Percentiles rank a stretch among this genome's conserved stretches.
Conservation (phyloP, 2,113 vertebrate species). For the Tetrax tetrax region DNA sequence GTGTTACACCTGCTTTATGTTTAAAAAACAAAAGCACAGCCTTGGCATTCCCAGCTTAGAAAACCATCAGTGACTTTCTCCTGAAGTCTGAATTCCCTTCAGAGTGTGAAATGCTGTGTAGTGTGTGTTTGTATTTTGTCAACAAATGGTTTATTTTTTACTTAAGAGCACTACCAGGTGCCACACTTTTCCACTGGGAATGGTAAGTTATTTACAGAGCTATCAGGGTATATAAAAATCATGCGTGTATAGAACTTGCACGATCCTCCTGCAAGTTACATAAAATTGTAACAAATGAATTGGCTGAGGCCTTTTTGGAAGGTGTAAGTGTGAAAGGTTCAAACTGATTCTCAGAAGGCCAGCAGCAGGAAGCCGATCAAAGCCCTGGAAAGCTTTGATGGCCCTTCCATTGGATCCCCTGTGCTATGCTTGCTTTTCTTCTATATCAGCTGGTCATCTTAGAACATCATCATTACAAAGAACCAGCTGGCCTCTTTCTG, state of each 20-base stretch:
- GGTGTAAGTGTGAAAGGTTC: not conserved
- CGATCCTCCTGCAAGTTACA: not conserved
- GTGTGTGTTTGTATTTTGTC: not conserved
- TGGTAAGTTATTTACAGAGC: not conserved
- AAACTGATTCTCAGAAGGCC: not conserved
- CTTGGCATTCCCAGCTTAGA: not conserved
- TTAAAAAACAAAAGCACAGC: not conserved
- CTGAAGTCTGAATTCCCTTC: not conserved
- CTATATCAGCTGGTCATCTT: not conserved
- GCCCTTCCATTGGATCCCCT: not conserved
- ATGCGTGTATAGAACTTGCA: not conserved
- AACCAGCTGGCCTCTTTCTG: not conserved
- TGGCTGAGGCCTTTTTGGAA: not conserved
- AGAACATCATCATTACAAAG: not conserved
- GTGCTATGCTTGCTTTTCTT: not conserved
- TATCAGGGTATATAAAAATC: not conserved
- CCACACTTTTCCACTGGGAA: not conserved
- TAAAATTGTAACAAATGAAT: not conserved
- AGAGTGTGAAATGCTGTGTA: not conserved
- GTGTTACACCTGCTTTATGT: not conserved
- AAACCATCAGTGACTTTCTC: not conserved
- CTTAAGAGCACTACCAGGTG: not conserved
- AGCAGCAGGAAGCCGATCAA: not conserved
- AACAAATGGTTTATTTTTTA: slow-evolving; percentile 10
- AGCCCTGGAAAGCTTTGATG: not conserved